These are phyloP conservation scores for Styela plicata DNA, from an alignment of 23 tunicate species.

Conservation along the genomic window DNA sequence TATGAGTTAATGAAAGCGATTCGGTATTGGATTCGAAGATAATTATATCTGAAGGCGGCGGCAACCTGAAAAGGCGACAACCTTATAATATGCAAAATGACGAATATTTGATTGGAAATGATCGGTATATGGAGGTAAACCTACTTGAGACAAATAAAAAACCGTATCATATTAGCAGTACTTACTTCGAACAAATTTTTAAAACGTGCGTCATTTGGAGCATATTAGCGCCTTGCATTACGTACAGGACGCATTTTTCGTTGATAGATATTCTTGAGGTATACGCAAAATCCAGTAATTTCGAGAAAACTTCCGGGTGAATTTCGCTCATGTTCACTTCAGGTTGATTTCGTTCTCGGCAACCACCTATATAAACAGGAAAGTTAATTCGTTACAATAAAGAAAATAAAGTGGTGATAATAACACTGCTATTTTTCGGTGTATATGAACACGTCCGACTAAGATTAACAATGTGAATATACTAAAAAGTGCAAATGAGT, in stretches of 20 bases:
- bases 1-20: too few species aligned
- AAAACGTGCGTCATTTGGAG: constrained; percentile 89
- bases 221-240: constrained; percentile 92
- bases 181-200: constrained; percentile 85
- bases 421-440: not conserved
- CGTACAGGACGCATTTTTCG: constrained; percentile 85
- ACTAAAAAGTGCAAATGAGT: too few species aligned
- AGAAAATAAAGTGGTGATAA: not conserved
- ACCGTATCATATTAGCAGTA: too few species aligned
- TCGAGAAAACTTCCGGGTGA: constrained; percentile 92
- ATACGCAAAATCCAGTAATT: constrained; percentile 83
- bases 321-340: constrained; percentile 88
- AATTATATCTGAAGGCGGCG: too few species aligned
- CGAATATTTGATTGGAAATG: too few species aligned
- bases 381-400: not conserved
- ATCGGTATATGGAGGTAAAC: too few species aligned
- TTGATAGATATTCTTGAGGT: constrained; percentile 81
- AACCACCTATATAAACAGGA: constrained; percentile 49
- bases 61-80: too few species aligned
- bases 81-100: too few species aligned
- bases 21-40: too few species aligned
- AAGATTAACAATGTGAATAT: too few species aligned
- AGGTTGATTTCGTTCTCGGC: constrained; percentile 70
- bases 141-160: too few species aligned
- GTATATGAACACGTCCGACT: too few species aligned